Evolutionary conservation across 2,113 vertebrate species (phyloP).

Genomic region (Callaeas wilsoni): DNA sequence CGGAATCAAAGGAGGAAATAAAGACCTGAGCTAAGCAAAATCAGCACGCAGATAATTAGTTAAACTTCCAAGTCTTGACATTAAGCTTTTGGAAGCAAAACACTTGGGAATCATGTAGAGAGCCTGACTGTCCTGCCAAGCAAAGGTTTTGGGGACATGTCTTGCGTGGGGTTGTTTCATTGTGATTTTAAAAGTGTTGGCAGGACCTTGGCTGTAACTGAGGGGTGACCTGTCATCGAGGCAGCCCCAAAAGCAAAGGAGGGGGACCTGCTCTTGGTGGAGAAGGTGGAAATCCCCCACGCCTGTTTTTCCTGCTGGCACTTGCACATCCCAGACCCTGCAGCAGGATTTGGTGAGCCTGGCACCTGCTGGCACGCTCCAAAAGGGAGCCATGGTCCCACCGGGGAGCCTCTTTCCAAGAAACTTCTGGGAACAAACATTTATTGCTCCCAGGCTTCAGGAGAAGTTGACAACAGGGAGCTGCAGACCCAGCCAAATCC

Average conservation of each 20-base stretch:
- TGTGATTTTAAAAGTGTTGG: not conserved
- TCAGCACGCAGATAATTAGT: not conserved
- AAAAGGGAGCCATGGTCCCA: not conserved
- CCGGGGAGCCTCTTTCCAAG: not conserved
- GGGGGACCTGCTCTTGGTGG: not conserved
- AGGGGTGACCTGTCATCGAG: not conserved
- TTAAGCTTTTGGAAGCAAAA: not conserved
- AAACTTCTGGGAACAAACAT: not conserved
- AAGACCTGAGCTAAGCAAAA: conserved; percentile 54
- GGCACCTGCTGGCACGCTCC: accelerated
- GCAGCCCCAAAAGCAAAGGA: not conserved
- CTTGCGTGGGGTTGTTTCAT: accelerated
- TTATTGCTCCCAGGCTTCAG: not conserved
- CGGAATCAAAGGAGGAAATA: not conserved
- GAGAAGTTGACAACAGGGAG: not conserved
- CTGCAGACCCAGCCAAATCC: not conserved
- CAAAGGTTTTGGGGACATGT: not conserved
- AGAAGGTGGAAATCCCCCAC: not conserved
- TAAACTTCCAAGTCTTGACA: not conserved
- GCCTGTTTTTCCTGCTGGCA: not conserved
- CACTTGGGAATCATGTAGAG: not conserved
- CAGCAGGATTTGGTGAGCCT: not conserved
- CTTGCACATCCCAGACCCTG: not conserved
- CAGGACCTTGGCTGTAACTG: not conserved
- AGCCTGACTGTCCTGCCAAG: not conserved